Base-by-base conservation (phyloP, 2,797 vertebrate genomes). In the Molossus molossus region DNA sequence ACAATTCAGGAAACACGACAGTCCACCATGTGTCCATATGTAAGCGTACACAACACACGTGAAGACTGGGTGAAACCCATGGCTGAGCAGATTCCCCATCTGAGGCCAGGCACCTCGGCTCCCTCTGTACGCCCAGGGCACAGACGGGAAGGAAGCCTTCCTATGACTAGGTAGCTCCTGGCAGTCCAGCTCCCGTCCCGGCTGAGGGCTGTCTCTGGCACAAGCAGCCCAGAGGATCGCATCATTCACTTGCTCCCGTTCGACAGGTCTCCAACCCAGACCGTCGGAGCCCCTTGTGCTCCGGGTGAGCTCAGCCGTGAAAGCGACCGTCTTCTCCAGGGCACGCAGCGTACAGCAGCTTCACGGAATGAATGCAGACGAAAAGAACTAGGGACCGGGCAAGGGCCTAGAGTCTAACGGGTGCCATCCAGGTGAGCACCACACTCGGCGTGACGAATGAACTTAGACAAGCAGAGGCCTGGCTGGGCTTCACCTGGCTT, bases 321-420 rank as follows among this genome's bases (percentile, higher is more conserved):
- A 33, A 33, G 77, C 6, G 33, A 57, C 90, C 6, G 9, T 12
- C n/a, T 58, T 7, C 40, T n/a, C 23, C 33, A 23, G 20, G 33
- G 25, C 18, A 20, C 0, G 1, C 5, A 12, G 76, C 53, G 25
- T 9, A 3, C 0, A 5, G 82, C 4, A 27, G 25, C 21, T 64
- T 17, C 60, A 37, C 6, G 15, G 29, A n/a, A n/a, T 11, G 62
- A n/a, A 40, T 4, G 4, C 9, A 9, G 62, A 72, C 3, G n/a
- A 70, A 89, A 84, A 80, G 50, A 45, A 40, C 21, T 33, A 37
- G 33, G 3, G 25, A 33, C 40, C 81, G n/a, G 25, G 75, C 55
- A 82, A 83, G 58, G 45, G 69, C 45, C 64, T 23, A 12, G 11
- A 48, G 23, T 15, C 0, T 0, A 33, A 29, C 1, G 23, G 15